phyloP scores from a whole-genome alignment of 2,888 invertebrate species.

The Griposia aprilina region DNA sequence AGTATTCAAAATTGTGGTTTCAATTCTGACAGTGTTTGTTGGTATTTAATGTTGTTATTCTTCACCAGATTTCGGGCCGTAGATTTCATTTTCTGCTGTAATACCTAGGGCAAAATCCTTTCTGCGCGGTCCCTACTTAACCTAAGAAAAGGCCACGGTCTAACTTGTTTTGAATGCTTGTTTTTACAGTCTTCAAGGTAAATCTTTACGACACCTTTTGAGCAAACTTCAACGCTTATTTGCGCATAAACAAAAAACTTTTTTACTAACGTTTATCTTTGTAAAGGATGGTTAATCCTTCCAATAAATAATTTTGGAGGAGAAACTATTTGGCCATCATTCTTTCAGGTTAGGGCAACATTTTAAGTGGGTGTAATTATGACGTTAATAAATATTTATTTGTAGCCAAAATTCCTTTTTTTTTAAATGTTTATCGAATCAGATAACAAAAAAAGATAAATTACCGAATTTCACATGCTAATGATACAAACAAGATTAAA shows the following conservation, averaged over 20 bases:
- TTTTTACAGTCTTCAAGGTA: slow-evolving; percentile 49
- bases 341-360: slow-evolving; percentile 20
- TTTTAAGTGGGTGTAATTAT: slow-evolving; percentile 30
- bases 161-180: slow-evolving; percentile 44
- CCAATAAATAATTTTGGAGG: slow-evolving; percentile 63
- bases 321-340: slow-evolving; percentile 55
- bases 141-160: slow-evolving; percentile 14
- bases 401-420: neutral
- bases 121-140: slow-evolving; percentile 10
- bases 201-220: slow-evolving; percentile 61
- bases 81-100: neutral
- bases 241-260: slow-evolving; percentile 68
- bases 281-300: slow-evolving; percentile 61
- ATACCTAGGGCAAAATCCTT: slow-evolving; percentile 32
- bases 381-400: neutral
- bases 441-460: neutral
- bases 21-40: slow-evolving; percentile 25
- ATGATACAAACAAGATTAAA: neutral
- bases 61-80: neutral
- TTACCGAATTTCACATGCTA: neutral
- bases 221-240: slow-evolving; percentile 67
- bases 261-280: slow-evolving; percentile 68
- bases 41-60: slow-evolving; percentile 28
- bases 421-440: neutral
- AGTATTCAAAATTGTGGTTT: slow-evolving; percentile 29